A percentile compares a stretch with the other conserved stretches of the same genome.
phyloP scores from a whole-genome alignment of 2,888 invertebrate species.

The Pristionchus mayeri region DNA sequence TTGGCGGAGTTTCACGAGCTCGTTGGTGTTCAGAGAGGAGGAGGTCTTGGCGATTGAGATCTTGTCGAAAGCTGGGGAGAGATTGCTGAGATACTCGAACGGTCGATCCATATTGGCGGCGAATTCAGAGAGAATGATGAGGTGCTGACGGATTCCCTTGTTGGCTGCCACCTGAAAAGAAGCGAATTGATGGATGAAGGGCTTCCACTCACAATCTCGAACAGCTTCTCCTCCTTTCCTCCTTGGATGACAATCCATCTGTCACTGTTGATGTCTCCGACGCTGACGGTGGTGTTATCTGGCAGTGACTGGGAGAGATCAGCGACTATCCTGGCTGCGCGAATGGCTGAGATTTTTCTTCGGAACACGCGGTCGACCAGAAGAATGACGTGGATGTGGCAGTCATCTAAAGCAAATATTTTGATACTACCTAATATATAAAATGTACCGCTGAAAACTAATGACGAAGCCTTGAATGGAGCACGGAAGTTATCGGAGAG shows the following conservation, averaged over 20 bases:
- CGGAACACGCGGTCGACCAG: constrained; percentile 47
- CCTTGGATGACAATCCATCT: constrained; percentile 43
- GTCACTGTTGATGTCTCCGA: constrained; percentile 37
- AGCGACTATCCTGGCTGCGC: constrained; percentile 40
- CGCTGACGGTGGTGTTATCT: neutral
- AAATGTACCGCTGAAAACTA: neutral
- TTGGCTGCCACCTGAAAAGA: constrained; percentile 26
- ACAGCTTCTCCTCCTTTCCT: constrained; percentile 49
- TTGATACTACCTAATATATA: neutral
- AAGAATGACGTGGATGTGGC: constrained; percentile 44
- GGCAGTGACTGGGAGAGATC: constrained; percentile 41
- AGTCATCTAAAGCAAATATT: constrained; percentile 18
- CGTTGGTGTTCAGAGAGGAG: constrained; percentile 16
- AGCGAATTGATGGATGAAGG: neutral
- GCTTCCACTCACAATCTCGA: constrained; percentile 33
- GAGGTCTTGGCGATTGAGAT: constrained; percentile 47
- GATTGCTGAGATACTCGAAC: constrained; percentile 44
- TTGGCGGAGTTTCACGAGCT: constrained; percentile 1
- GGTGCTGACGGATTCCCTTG: constrained; percentile 44
- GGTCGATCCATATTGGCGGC: constrained; percentile 29
- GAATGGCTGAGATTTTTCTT: constrained; percentile 37
- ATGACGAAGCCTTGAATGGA: constrained; percentile 25
- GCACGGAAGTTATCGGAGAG: constrained; percentile 24
- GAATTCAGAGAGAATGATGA: constrained; percentile 48
- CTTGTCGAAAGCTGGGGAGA: constrained; percentile 43